Percentiles rank a stretch among this genome's conserved stretches.
Conservation (phyloP, 64 coral and sea anemone species). For the Porites lutea region DNA sequence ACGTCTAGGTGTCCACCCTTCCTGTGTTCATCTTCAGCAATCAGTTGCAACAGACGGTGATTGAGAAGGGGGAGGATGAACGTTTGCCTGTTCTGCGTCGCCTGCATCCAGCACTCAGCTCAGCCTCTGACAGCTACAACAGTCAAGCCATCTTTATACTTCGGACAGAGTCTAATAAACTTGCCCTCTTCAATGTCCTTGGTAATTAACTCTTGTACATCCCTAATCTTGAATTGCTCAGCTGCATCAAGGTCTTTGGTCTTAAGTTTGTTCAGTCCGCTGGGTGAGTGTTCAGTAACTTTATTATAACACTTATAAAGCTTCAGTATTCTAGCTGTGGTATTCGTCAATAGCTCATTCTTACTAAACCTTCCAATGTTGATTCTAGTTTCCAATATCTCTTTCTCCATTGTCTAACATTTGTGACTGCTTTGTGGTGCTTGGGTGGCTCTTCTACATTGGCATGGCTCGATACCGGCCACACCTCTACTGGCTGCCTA, state of each 20-base stretch:
- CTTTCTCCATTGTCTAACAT: not conserved
- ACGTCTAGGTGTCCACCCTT: conserved; percentile 33
- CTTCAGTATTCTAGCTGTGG: conserved; percentile 6
- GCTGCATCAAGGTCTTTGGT: not conserved
- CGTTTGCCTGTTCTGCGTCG: conserved; percentile 33
- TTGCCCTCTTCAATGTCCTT: conserved; percentile 36
- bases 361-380: not conserved
- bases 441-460: not conserved
- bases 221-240: conserved; percentile 46
- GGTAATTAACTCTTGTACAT: conserved; percentile 30
- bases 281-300: not conserved
- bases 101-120: not conserved
- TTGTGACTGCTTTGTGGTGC: not conserved
- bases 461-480: not conserved
- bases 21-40: conserved; percentile 31
- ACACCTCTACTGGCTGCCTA: not conserved
- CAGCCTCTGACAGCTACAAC: conserved; percentile 64
- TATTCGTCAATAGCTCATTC: not conserved
- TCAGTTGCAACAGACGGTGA: conserved; percentile 41
- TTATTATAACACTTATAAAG: not conserved
- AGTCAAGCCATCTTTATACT: conserved; percentile 39
- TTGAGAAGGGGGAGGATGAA: conserved; percentile 37
- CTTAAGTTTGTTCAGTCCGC: conserved; percentile 13
- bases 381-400: not conserved
- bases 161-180: conserved; percentile 30